Evolutionary conservation across 2,797 vertebrate species (phyloP).

Genomic region (Eidolon dupreanum): DNA sequence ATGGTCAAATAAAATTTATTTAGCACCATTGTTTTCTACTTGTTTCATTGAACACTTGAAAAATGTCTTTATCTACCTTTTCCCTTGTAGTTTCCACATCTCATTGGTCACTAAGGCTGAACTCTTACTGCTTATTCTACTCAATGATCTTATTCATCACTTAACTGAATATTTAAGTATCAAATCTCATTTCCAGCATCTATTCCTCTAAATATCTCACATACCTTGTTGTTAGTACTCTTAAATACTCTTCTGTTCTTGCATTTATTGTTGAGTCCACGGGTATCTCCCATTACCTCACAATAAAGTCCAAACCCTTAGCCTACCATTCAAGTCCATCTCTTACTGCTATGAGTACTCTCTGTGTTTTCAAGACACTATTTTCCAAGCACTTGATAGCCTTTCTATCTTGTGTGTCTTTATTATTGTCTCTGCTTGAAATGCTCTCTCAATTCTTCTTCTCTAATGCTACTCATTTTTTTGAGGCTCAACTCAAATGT

Average conservation of each 20-base stretch:
- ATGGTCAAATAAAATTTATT: not conserved
- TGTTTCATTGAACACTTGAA: not conserved
- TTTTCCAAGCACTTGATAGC: not conserved
- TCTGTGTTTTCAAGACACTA: not conserved
- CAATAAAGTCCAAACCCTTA: not conserved
- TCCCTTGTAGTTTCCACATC: not conserved
- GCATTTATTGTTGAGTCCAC: not conserved
- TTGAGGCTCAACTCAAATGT: slow-evolving; percentile 21
- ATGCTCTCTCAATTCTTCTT: slow-evolving; percentile 19
- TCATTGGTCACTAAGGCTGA: not conserved
- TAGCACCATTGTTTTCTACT: not conserved
- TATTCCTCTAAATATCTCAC: not conserved
- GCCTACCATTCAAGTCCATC: not conserved
- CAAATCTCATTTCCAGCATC: not conserved
- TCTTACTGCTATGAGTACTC: not conserved
- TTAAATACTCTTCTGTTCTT: not conserved
- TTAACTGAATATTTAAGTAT: not conserved
- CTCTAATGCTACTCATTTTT: not conserved
- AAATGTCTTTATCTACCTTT: not conserved
- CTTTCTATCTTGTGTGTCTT: not conserved
- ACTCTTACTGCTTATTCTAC: not conserved
- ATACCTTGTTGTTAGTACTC: not conserved
- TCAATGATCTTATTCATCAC: not conserved
- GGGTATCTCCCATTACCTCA: not conserved
- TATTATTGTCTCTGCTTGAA: not conserved